Percentiles rank a stretch among this genome's conserved stretches.
Evolutionary conservation across 2,797 vertebrate species (phyloP).

Genomic region (Otus scops): DNA sequence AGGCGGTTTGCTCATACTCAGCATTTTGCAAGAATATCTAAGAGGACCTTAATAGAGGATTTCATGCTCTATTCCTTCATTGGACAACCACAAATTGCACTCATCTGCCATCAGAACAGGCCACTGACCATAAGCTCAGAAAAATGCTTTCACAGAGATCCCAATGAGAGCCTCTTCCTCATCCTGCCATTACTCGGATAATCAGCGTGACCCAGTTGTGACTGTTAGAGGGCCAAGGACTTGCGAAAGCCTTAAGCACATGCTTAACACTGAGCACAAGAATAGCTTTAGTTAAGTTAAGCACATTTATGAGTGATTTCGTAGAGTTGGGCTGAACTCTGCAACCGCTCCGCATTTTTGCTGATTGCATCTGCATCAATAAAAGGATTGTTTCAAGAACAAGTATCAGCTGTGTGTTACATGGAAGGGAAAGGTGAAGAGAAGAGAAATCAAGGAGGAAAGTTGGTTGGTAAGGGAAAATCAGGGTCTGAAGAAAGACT

Average conservation of each 20-base stretch:
- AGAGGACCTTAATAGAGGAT: neutral
- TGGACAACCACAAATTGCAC: neutral
- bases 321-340: neutral
- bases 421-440: slow-evolving; percentile 57
- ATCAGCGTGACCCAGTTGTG: neutral
- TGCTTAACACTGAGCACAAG: neutral
- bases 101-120: slow-evolving; percentile 20
- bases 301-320: slow-evolving; percentile 17
- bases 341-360: neutral
- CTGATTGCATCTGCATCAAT: slow-evolving; percentile 14
- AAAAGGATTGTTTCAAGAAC: neutral
- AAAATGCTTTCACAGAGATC: slow-evolving; percentile 1
- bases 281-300: neutral
- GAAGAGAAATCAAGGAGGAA: slow-evolving; percentile 30
- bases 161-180: neutral
- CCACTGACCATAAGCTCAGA: neutral
- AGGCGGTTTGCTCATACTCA: neutral
- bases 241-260: neutral
- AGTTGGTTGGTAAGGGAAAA: slow-evolving; percentile 27
- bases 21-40: neutral
- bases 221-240: neutral
- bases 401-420: neutral
- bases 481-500: slow-evolving; percentile 22
- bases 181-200: neutral
- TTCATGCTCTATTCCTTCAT: neutral